phyloP scores from a whole-genome alignment of 2,888 invertebrate genomes.

The Sympetrum striolatum region DNA sequence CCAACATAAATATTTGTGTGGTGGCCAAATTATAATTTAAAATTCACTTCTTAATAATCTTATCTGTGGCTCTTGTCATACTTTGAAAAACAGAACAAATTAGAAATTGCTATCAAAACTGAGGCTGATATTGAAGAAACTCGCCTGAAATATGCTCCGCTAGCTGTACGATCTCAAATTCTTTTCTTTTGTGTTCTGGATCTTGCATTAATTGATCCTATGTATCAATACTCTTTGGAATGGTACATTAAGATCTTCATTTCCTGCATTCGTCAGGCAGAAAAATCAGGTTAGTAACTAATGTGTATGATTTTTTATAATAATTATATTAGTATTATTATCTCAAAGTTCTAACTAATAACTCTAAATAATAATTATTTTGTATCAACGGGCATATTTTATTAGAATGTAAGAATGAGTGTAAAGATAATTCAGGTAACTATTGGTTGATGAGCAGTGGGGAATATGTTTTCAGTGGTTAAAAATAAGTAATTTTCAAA shows the following conservation, averaged over 20 bases:
- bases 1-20: too few relatives aligned
- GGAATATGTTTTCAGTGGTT: too few relatives aligned
- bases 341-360: too few relatives aligned
- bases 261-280: conserved; percentile 73
- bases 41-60: too few relatives aligned
- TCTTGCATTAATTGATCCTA: conserved; percentile 86
- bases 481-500: too few relatives aligned
- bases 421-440: too few relatives aligned
- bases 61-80: too few relatives aligned
- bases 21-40: too few relatives aligned
- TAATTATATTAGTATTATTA: neutral
- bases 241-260: conserved; percentile 88
- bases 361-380: too few relatives aligned
- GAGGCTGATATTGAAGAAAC: conserved; percentile 83
- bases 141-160: conserved; percentile 81
- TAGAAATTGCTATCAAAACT: conserved; percentile 81
- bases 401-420: too few relatives aligned
- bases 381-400: too few relatives aligned
- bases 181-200: conserved; percentile 88
- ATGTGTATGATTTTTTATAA: neutral
- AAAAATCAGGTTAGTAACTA: conserved; percentile 65
- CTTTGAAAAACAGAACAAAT: conserved; percentile 67
- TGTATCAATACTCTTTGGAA: conserved; percentile 94
- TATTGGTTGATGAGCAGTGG: too few relatives aligned
- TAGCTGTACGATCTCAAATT: conserved; percentile 85